These are phyloP conservation scores for Setipinna tenuifilis DNA, from an alignment of 2,797 vertebrate genomes.

Conservation along the genomic window DNA sequence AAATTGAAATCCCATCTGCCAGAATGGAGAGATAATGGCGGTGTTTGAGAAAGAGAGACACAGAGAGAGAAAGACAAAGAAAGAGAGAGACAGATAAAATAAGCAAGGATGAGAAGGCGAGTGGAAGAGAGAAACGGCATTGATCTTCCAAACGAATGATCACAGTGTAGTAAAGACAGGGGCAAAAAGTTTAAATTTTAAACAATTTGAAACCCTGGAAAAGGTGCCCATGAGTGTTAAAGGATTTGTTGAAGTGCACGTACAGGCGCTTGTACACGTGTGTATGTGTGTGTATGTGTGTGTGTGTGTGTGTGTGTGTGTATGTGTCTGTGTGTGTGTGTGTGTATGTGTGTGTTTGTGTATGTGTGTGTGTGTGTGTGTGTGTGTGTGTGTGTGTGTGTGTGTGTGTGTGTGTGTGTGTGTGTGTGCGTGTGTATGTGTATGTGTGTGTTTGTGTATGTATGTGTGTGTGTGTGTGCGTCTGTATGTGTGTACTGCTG, in stretches of 20 bases:
- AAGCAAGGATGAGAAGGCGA: neutral
- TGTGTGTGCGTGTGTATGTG: neutral
- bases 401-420: neutral
- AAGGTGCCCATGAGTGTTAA: neutral
- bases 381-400: neutral
- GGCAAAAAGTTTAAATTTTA: slow-evolving; percentile 7
- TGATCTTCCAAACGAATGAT: neutral
- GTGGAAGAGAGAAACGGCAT: neutral
- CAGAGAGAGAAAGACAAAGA: too few species aligned
- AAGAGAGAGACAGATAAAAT: too few species aligned
- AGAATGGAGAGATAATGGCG: neutral
- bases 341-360: neutral
- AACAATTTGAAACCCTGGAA: neutral
- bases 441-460: neutral
- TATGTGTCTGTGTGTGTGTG: neutral
- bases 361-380: neutral
- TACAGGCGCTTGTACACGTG: neutral
- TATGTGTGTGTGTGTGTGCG: neutral
- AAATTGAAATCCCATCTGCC: neutral
- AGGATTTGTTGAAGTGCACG: neutral
- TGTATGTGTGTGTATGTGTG: neutral
- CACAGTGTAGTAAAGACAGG: neutral
- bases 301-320: neutral
- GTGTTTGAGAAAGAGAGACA: neutral
- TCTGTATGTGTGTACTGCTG: slow-evolving; percentile 21